Evolutionary conservation across 2,113 vertebrate species (phyloP), one percentile per base, ranked within the genome.

Genomic region (Cyprinodon brontotheroides): DNA sequence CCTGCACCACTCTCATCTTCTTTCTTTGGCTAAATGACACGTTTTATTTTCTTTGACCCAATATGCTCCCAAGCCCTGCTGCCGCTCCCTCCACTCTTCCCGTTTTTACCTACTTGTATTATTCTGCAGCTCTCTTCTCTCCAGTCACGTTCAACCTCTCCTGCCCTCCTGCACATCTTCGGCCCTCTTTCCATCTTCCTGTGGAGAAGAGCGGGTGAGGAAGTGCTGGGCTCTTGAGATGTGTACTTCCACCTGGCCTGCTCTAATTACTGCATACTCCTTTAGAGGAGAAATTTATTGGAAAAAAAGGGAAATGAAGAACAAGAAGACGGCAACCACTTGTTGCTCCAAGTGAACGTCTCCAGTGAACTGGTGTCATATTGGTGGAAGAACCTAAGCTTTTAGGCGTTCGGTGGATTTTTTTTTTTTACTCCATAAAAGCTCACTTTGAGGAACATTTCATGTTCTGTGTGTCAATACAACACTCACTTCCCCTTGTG

Each of bases 21-120:
- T 91, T 90, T 93, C 87, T 91, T 81, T 85, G 89, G 88, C 89
- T 92, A 92, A 92, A 91, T 92, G 88, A 90, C 88, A 89, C 84
- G 60, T 92, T 93, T 92, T 90, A 90, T 91, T 92, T 92, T 80
- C 87, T 91, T 90, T 91, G 87, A 92, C 91, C 87, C 90, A 77
- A 87, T 88, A 78, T 82, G 82, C 86, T 82, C 90, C 84, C 79
- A 70, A 80, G 63, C 81, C 68, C 70, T 65, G 77, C 76, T 80
- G 64, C 61, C 40, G 41, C 86, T 43, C 74, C 83, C 79, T 29
- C 66, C 13, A 40, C 59, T 62, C 65, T 74, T 83, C 74, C 68
- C 57, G 7, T 82, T 86, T 82, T 75, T 82, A 82, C 78, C 68
- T 78, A 64, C 64, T n/a, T 48, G 69, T 80, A 90, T 87, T 89